Conservation (phyloP, 2,888 invertebrate genomes). For the Hypsopygia costalis region DNA sequence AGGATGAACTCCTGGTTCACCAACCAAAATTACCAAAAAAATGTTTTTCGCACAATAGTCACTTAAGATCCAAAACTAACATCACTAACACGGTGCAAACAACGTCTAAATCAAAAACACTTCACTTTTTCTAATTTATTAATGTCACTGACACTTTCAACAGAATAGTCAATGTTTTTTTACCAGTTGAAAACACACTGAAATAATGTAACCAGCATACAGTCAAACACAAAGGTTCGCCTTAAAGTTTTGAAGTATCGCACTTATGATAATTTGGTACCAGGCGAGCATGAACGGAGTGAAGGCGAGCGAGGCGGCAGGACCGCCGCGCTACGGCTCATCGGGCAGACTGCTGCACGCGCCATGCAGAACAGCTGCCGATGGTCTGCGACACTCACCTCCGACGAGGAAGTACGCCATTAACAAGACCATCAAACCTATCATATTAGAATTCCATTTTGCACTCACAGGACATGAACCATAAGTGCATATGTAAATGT, state of each 20-base stretch:
- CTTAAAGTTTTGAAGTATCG: not conserved
- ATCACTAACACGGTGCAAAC: slow-evolving; percentile 32
- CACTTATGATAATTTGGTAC: slow-evolving; percentile 24
- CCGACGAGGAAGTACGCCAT: slow-evolving; percentile 58
- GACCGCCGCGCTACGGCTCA: slow-evolving; percentile 78
- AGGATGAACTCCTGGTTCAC: slow-evolving; percentile 53
- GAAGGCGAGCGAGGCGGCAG: slow-evolving; percentile 60
- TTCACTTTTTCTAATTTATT: slow-evolving; percentile 31
- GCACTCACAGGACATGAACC: not conserved
- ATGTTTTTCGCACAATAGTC: slow-evolving; percentile 23
- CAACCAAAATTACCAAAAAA: slow-evolving; percentile 34
- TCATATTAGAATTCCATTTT: slow-evolving; percentile 20
- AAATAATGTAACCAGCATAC: not conserved
- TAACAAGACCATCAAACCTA: slow-evolving; percentile 29
- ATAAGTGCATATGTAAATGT: no score
- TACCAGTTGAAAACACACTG: slow-evolving; percentile 5
- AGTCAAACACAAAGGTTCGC: slow-evolving; percentile 1
- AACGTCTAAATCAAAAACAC: slow-evolving; percentile 35
- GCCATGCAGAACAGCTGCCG: slow-evolving; percentile 32
- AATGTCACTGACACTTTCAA: slow-evolving; percentile 36
- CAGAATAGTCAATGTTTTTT: no score
- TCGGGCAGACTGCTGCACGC: slow-evolving; percentile 67
- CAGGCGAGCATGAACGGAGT: slow-evolving; percentile 38
- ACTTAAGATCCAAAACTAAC: slow-evolving; percentile 41
- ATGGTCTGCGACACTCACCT: slow-evolving; percentile 42